These are phyloP conservation scores for Sebastiscus tertius DNA, from an alignment of 2,797 vertebrate species.

Conservation along the genomic window DNA sequence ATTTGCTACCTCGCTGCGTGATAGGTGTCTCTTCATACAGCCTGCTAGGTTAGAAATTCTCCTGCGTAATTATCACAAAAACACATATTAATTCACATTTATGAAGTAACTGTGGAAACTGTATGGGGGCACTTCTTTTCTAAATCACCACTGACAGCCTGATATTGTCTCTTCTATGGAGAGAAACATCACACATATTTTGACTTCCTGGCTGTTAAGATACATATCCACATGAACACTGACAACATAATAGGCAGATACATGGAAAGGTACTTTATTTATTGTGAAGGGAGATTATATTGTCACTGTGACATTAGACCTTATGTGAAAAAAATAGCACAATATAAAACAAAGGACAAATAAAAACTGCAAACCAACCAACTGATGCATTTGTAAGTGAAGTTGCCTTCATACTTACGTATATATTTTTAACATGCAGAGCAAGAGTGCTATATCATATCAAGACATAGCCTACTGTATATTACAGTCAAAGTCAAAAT, in stretches of 20 bases:
- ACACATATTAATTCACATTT: not conserved
- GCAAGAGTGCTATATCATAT: not conserved
- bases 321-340: not conserved
- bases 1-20: not conserved
- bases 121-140: not conserved
- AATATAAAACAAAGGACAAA: not conserved
- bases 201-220: not conserved
- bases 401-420: not conserved
- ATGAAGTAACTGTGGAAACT: not conserved
- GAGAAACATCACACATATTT: not conserved
- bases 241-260: not conserved
- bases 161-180: not conserved
- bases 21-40: not conserved
- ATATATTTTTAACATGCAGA: not conserved
- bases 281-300: not conserved
- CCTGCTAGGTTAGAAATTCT: not conserved
- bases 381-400: not conserved
- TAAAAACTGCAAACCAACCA: not conserved
- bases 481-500: not conserved
- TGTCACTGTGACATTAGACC: not conserved
- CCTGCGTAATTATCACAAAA: not conserved
- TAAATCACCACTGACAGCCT: not conserved
- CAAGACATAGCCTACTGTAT: too few relatives aligned
- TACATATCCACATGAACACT: not conserved
- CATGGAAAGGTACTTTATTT: not conserved